phyloP scores from a whole-genome alignment of 2,113 vertebrate species.

The Limnothrissa miodon region DNA sequence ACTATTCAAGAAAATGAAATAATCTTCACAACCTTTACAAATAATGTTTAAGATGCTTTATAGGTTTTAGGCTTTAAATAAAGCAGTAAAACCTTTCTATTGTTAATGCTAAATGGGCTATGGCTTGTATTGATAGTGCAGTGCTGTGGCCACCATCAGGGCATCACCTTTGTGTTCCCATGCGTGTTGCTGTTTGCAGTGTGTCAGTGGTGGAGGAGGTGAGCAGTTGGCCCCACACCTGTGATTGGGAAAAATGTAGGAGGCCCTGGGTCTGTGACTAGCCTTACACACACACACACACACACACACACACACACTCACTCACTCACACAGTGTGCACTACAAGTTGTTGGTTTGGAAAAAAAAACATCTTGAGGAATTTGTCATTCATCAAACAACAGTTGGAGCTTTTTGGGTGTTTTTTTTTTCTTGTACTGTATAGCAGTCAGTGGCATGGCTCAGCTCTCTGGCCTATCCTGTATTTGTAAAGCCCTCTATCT shows the following conservation, averaged over 20 bases:
- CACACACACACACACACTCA: not conserved
- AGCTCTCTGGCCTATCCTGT: conserved; percentile 30
- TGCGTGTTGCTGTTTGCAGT: not conserved
- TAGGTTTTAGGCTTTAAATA: too few relatives aligned
- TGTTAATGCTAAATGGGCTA: not conserved
- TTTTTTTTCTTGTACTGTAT: not conserved
- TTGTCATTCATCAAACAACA: not conserved
- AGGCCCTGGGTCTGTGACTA: not conserved
- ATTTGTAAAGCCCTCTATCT: conserved; percentile 37
- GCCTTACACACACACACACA: not conserved
- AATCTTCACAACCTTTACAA: not conserved
- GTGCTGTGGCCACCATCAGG: not conserved
- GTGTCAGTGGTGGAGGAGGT: not conserved
- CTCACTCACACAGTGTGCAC: not conserved
- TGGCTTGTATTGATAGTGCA: not conserved
- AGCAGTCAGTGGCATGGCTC: conserved; percentile 14
- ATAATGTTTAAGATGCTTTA: not conserved
- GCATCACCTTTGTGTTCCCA: not conserved
- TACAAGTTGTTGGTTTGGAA: not conserved
- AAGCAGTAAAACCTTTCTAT: not conserved
- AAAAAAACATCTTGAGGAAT: conserved; percentile 5
- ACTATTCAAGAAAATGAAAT: not conserved
- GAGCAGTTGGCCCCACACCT: not conserved
- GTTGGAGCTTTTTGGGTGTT: not conserved
- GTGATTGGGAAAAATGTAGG: not conserved